Base-by-base conservation (phyloP, 2,797 vertebrate species). In the Cuculus canorus region DNA sequence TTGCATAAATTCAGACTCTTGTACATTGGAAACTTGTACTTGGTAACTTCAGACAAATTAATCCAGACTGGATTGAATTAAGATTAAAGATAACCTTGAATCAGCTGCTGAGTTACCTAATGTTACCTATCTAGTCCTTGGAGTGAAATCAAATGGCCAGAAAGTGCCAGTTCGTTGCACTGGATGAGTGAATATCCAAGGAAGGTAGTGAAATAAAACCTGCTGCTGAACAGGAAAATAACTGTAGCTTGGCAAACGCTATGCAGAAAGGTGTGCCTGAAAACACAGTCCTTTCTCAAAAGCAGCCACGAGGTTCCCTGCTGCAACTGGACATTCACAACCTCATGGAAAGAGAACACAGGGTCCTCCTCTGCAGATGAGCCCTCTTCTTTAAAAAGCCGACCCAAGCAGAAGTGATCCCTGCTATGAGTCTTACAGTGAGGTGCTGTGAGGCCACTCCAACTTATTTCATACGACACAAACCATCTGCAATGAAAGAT, bases 101-200 rank as follows among this genome's bases (percentile, higher is more conserved):
- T 28, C 43, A 59, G 21, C 37, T 57, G 35, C 23, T 70, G 25
- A 70, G 17, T n/a, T 73, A 54, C 30, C 33, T 57, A 57, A 43
- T 0, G 0, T 17, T 59, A 63, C 35, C 13, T 4, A 1, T 68
- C 66, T 64, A 39, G 15, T 68, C 35, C 66, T 69, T 53, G 50
- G 28, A 75, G 14, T n/a, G 48, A 83, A 80, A 94, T 41, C 28
- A 30, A 28, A 76, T 22, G 14, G 32, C 48, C 23, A 70, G 39
- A 68, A 81, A 60, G 10, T 69, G 12, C 16, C 21, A 43, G 21
- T 0, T 0, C 1, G 0, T 56, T 60, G n/a, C 56, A 37, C 10
- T 2, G 4, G 16, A 70, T 17, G 14, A 59, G 7, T 32, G 30
- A 77, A 66, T 41, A 70, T 24, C n/a, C 22, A 48, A 30, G 35